Percentiles rank a stretch among this genome's conserved stretches.
These are phyloP conservation scores for Phyllostomus hastatus DNA, from an alignment of 2,113 vertebrate species.

Conservation along the genomic window DNA sequence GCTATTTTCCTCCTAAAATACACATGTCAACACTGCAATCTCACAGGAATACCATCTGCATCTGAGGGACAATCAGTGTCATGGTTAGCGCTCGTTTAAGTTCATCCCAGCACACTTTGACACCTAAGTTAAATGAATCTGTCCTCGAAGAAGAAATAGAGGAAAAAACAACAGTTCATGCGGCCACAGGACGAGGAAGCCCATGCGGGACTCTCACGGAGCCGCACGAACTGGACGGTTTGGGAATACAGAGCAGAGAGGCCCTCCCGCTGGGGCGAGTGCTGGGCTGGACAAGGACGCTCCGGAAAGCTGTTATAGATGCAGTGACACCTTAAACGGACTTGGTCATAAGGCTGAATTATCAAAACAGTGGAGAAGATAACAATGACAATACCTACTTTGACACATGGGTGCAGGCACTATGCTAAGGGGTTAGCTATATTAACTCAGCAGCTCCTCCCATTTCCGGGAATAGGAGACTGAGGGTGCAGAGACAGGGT, in stretches of 20 bases:
- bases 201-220: neutral
- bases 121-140: neutral
- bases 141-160: neutral
- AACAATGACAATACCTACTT: accelerated
- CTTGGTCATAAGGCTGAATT: neutral
- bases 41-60: neutral
- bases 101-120: neutral
- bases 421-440: neutral
- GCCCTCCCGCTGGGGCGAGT: neutral
- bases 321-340: neutral
- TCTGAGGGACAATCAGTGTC: neutral
- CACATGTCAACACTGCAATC: neutral
- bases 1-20: neutral
- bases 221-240: neutral
- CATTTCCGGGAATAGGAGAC: neutral
- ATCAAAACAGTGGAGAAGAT: accelerated
- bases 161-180: neutral
- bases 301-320: neutral
- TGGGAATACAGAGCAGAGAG: neutral
- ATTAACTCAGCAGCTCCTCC: neutral
- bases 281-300: neutral
- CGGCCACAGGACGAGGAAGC: neutral
- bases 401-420: neutral
- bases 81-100: neutral
- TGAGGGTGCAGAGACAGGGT: neutral